A percentile compares a stretch with the other conserved stretches of the same genome.
Conservation (phyloP, 2,113 vertebrate species). For the Pipa parva region DNA sequence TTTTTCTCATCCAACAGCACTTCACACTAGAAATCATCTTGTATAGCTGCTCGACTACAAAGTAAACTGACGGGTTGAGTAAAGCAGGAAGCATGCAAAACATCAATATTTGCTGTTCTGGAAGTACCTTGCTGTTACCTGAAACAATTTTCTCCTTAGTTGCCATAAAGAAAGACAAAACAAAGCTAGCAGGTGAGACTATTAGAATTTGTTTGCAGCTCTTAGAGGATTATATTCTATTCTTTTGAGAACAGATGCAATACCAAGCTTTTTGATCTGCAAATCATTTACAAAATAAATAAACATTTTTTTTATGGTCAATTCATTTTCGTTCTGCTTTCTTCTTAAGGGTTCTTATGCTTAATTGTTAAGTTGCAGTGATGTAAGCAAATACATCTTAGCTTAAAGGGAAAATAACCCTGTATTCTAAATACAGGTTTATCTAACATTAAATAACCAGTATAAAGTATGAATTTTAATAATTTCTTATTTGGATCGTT, state of each 20-base stretch:
- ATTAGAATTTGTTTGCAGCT: slow-evolving; percentile 33
- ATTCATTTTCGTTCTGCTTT: background rate
- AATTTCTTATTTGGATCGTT: too few species aligned
- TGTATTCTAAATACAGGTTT: too few species aligned
- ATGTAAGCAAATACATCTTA: background rate
- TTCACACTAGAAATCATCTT: slow-evolving; percentile 20
- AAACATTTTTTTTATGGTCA: background rate
- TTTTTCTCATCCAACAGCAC: slow-evolving; percentile 9
- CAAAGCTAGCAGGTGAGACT: slow-evolving; percentile 37
- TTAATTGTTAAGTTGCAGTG: too few species aligned
- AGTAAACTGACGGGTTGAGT: slow-evolving; percentile 28
- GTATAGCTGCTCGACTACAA: slow-evolving; percentile 12
- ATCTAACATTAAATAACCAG: too few species aligned
- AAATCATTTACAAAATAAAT: background rate
- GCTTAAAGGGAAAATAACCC: background rate
- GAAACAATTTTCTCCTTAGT: slow-evolving; percentile 36
- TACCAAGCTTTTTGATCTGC: slow-evolving; percentile 5
- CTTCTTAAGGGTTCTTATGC: too few species aligned
- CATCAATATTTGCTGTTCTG: slow-evolving; percentile 38
- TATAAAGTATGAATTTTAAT: too few species aligned
- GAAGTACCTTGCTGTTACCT: slow-evolving; percentile 37
- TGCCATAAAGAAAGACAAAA: slow-evolving; percentile 26
- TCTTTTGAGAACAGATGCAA: slow-evolving; percentile 8
- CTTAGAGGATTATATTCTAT: slow-evolving; percentile 13
- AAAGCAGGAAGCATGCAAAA: slow-evolving; percentile 21